Percentiles rank a stretch among this genome's conserved stretches.
Conservation (phyloP, 2,888 invertebrate genomes). For the Philhelius pedissequus region DNA sequence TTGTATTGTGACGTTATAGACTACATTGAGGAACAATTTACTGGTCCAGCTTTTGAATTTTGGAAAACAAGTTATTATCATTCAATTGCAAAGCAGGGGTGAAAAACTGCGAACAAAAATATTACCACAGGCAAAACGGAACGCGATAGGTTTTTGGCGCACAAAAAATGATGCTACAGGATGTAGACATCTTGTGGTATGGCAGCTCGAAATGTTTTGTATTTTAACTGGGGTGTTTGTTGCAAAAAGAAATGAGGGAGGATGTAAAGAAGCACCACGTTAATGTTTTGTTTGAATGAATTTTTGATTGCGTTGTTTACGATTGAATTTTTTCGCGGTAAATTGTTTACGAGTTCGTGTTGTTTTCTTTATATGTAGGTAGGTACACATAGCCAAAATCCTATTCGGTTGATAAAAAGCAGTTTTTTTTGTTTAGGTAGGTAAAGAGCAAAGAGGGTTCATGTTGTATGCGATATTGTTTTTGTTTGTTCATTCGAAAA, state of each 20-base stretch:
- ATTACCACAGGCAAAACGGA: constrained; percentile 43
- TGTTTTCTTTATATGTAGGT: neutral
- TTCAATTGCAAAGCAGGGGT: constrained; percentile 2
- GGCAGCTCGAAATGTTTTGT: constrained; percentile 51
- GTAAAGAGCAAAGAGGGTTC: neutral
- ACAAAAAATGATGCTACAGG: constrained; percentile 49
- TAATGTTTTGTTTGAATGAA: constrained; percentile 79
- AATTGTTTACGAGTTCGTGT: constrained; percentile 72
- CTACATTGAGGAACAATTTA: constrained; percentile 12
- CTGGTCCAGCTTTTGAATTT: neutral
- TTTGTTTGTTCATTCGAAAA: constrained; percentile 48
- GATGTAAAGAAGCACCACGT: constrained; percentile 73
- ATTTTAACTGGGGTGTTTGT: constrained; percentile 25
- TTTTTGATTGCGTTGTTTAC: constrained; percentile 79
- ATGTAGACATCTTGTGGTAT: constrained; percentile 63
- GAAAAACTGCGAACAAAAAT: constrained; percentile 41
- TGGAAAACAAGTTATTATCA: neutral
- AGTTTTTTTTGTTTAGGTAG: constrained; percentile 3
- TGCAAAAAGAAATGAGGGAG: constrained; percentile 17
- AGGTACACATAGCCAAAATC: neutral
- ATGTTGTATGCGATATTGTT: neutral
- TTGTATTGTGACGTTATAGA: constrained; percentile 40
- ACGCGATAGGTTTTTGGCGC: constrained; percentile 50
- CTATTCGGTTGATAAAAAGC: neutral
- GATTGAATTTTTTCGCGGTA: constrained; percentile 77